These are phyloP conservation scores for Lophius piscatorius DNA, from an alignment of 2,113 vertebrate genomes.

Conservation along the genomic window DNA sequence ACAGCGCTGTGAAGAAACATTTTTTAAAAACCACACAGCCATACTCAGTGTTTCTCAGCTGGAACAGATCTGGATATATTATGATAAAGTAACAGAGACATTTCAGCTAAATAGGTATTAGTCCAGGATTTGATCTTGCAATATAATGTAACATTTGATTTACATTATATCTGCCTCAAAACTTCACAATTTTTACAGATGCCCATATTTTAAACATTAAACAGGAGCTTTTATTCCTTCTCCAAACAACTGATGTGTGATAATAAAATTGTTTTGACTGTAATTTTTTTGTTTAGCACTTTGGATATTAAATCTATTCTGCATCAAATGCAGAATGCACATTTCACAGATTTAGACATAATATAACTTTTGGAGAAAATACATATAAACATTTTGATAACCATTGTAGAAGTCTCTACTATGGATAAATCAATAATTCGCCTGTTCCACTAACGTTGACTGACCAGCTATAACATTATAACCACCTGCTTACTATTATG, in stretches of 20 bases:
- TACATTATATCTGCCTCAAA: constrained; percentile 45
- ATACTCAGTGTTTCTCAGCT: constrained; percentile 12
- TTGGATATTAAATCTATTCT: constrained; percentile 11
- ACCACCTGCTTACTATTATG: no score
- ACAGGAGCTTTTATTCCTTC: no score
- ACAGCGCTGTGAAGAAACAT: not conserved
- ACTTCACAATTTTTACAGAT: constrained; percentile 1
- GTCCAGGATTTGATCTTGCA: constrained; percentile 6
- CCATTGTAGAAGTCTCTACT: constrained; percentile 71
- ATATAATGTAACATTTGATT: constrained; percentile 47
- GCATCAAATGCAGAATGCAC: constrained; percentile 63
- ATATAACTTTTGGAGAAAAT: constrained; percentile 10
- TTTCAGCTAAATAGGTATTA: constrained; percentile 28
- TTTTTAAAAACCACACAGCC: constrained; percentile 3
- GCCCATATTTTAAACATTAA: constrained; percentile 10
- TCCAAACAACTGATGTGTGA: no score
- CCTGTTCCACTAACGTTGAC: no score
- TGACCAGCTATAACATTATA: no score
- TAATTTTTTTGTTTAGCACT: not conserved
- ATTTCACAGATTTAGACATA: constrained; percentile 48
- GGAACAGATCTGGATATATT: not conserved
- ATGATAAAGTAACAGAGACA: constrained; percentile 1
- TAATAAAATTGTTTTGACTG: no score
- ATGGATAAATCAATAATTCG: not conserved
- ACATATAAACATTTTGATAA: constrained; percentile 36